Evolutionary conservation across 2,797 vertebrate genomes (phyloP).

Genomic region (Morus bassanus): DNA sequence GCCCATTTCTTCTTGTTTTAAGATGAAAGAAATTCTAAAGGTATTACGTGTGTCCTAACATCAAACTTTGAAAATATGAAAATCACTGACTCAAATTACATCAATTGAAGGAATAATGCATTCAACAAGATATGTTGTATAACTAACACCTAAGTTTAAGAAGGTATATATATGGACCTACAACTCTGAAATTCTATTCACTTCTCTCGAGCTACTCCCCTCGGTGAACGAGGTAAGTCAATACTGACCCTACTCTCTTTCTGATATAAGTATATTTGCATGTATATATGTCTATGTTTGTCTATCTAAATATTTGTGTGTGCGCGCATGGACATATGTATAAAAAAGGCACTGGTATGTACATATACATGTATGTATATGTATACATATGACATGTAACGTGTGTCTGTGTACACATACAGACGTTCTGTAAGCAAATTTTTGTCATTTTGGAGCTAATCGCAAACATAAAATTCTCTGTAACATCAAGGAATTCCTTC

Average conservation of each 20-base stretch:
- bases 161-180: neutral
- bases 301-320: neutral
- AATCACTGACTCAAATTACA: neutral
- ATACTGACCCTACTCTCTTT: neutral
- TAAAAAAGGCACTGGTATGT: neutral
- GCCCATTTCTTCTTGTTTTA: neutral
- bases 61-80: neutral
- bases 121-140: neutral
- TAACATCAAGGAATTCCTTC: neutral
- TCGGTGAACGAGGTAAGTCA: neutral
- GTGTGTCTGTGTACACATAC: accelerated
- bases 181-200: accelerated
- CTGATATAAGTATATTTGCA: accelerated
- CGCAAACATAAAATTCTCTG: accelerated
- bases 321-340: accelerated
- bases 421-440: neutral
- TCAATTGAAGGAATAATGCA: neutral
- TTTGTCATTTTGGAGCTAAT: neutral
- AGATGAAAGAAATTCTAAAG: slow-evolving; percentile 5
- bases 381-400: too few species aligned
- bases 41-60: neutral
- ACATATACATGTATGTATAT: too few species aligned
- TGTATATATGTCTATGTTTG: accelerated
- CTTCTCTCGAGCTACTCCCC: neutral
- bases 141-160: neutral